phyloP scores from a whole-genome alignment of 2,113 vertebrate genomes.

The Sander lucioperca region DNA sequence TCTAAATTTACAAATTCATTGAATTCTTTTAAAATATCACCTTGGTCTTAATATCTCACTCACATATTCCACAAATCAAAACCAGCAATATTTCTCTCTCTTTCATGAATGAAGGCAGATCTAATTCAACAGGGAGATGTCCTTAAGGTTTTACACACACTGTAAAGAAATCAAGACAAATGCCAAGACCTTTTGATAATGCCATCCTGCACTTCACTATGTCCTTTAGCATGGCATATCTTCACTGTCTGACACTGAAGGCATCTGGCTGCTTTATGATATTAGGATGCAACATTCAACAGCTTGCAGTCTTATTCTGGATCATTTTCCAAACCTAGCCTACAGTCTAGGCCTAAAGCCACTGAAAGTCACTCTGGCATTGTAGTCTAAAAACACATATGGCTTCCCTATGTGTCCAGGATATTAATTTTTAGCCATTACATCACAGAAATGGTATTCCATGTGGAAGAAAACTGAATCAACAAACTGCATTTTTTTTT shows the following conservation, averaged over 20 bases:
- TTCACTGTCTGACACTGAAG: constrained; percentile 56
- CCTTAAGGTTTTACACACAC: constrained; percentile 33
- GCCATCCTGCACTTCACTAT: constrained; percentile 26
- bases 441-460: constrained; percentile 63
- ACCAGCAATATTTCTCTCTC: not conserved
- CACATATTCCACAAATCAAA: not conserved
- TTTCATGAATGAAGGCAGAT: constrained; percentile 5
- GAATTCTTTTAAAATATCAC: not conserved
- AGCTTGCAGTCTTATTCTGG: constrained; percentile 59
- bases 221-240: constrained; percentile 27
- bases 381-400: constrained; percentile 55
- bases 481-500: constrained; percentile 49
- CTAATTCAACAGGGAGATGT: constrained; percentile 16
- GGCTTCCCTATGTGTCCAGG: constrained; percentile 59
- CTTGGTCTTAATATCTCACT: not conserved
- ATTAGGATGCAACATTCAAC: constrained; percentile 68
- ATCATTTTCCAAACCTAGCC: constrained; percentile 48
- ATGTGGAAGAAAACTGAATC: constrained; percentile 47
- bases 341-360: constrained; percentile 46
- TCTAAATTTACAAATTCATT: not conserved
- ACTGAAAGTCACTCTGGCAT: constrained; percentile 46
- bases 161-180: constrained; percentile 19
- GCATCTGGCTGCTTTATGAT: constrained; percentile 61
- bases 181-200: constrained; percentile 12
- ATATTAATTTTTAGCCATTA: constrained; percentile 68